phyloP scores from a whole-genome alignment of 2,888 invertebrate genomes.

The Leptura quadrifasciata region DNA sequence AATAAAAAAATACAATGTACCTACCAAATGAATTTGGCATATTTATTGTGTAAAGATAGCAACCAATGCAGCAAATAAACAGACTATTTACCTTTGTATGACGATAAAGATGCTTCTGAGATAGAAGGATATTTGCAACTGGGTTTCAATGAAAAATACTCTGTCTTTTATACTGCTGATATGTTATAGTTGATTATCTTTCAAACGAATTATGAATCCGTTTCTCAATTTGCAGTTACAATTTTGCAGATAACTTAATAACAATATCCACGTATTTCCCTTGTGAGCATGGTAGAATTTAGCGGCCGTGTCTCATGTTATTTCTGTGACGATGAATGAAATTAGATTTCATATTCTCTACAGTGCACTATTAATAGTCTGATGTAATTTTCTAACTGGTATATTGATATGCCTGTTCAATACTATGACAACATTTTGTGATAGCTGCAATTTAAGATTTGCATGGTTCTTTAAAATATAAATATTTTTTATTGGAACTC shows the following conservation, averaged over 20 bases:
- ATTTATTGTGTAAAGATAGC: neutral
- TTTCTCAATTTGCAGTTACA: constrained; percentile 52
- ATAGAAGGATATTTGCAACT: constrained; percentile 38
- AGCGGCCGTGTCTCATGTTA: constrained; percentile 20
- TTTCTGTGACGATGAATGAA: constrained; percentile 41
- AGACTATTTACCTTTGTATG: constrained; percentile 9
- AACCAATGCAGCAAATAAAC: neutral
- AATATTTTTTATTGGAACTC: too few relatives aligned
- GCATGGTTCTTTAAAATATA: too few relatives aligned
- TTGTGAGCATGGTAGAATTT: constrained; percentile 42
- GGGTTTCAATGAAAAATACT: constrained; percentile 47
- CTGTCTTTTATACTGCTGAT: constrained; percentile 50
- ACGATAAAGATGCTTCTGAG: constrained; percentile 14
- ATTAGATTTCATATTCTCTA: constrained; percentile 38
- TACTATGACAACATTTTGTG: too few relatives aligned
- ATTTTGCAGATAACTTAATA: constrained; percentile 59
- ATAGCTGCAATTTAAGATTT: too few relatives aligned
- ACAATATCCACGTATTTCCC: constrained; percentile 57
- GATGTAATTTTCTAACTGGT: constrained; percentile 2
- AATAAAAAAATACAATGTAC: neutral
- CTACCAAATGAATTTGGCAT: too few relatives aligned
- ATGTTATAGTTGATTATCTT: constrained; percentile 37
- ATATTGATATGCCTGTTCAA: neutral
- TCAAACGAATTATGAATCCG: constrained; percentile 59
- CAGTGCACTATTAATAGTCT: neutral